Percentiles rank a stretch among this genome's conserved stretches.
Conservation (phyloP, 2,888 invertebrate species). For the Hemistola chrysoprasaria region DNA sequence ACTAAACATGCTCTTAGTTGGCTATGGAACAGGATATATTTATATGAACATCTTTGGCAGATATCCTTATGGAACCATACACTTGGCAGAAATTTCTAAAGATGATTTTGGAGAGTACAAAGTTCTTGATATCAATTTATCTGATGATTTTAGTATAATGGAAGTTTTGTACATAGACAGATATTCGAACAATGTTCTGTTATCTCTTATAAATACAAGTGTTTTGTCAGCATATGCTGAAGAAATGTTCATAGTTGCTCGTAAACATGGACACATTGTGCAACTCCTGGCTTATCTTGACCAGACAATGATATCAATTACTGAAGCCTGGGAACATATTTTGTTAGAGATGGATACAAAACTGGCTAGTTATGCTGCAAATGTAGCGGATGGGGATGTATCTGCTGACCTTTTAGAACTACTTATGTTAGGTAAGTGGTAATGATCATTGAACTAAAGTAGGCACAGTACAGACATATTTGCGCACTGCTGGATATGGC, state of each 20-base stretch:
- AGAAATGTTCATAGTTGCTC: slow-evolving; percentile 87
- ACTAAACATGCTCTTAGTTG: slow-evolving; percentile 90
- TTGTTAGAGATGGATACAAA: slow-evolving; percentile 97
- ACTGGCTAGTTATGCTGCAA: slow-evolving; percentile 92
- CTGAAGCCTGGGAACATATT: slow-evolving; percentile 97
- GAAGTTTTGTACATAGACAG: slow-evolving; percentile 84
- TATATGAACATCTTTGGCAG: slow-evolving; percentile 92
- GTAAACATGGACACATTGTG: slow-evolving; percentile 88
- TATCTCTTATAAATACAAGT: slow-evolving; percentile 81
- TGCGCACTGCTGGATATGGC: too few species aligned
- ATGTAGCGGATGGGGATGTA: slow-evolving; percentile 90
- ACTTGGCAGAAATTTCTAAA: slow-evolving; percentile 80
- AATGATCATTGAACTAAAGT: too few species aligned
- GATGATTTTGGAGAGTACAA: slow-evolving; percentile 81
- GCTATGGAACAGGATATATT: slow-evolving; percentile 87
- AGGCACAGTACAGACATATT: too few species aligned
- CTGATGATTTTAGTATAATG: slow-evolving; percentile 86
- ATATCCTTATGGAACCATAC: slow-evolving; percentile 88
- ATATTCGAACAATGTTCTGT: slow-evolving; percentile 64
- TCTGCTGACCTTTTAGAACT: slow-evolving; percentile 96
- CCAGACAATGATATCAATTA: slow-evolving; percentile 90
- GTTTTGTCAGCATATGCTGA: slow-evolving; percentile 85
- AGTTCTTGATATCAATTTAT: slow-evolving; percentile 85
- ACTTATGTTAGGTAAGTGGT: slow-evolving; percentile 90
- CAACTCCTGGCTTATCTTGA: slow-evolving; percentile 87